A percentile compares a stretch with the other conserved stretches of the same genome.
Evolutionary conservation across 2,797 vertebrate species (phyloP).

Genomic region (Prionace glauca): DNA sequence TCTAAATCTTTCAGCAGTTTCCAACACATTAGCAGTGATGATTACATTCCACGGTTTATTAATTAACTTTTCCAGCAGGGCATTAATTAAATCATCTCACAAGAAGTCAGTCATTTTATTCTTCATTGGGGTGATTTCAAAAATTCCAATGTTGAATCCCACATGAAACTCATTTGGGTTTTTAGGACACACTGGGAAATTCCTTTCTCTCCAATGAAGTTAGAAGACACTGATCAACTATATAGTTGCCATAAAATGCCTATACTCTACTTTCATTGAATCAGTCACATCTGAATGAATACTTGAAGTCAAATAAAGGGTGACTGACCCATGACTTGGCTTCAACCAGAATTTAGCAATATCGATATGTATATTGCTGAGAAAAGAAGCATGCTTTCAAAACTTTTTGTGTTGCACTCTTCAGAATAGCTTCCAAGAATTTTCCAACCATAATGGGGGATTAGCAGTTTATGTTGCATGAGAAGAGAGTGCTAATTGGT

Average conservation of each 20-base stretch:
- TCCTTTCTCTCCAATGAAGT: not conserved
- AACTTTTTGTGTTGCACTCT: too few relatives aligned
- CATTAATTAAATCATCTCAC: not conserved
- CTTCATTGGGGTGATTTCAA: not conserved
- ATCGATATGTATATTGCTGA: not conserved
- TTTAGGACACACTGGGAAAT: not conserved
- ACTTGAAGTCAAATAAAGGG: not conserved
- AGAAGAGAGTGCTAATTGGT: too few relatives aligned
- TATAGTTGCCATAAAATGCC: not conserved
- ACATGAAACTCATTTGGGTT: not conserved
- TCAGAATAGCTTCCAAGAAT: too few relatives aligned
- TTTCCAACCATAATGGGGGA: too few relatives aligned
- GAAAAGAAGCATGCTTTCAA: too few relatives aligned
- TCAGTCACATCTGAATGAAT: conserved; percentile 2
- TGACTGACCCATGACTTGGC: not conserved
- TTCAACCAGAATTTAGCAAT: not conserved
- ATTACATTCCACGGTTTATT: not conserved
- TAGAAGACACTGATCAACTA: not conserved
- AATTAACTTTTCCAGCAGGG: not conserved
- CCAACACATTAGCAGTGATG: not conserved
- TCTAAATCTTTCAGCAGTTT: not conserved
- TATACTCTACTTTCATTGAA: not conserved
- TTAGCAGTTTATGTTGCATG: too few relatives aligned
- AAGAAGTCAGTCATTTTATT: not conserved
- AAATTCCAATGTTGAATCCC: not conserved